phyloP scores from a whole-genome alignment of 2,797 vertebrate genomes.

The Hippopotamyrus pictus region DNA sequence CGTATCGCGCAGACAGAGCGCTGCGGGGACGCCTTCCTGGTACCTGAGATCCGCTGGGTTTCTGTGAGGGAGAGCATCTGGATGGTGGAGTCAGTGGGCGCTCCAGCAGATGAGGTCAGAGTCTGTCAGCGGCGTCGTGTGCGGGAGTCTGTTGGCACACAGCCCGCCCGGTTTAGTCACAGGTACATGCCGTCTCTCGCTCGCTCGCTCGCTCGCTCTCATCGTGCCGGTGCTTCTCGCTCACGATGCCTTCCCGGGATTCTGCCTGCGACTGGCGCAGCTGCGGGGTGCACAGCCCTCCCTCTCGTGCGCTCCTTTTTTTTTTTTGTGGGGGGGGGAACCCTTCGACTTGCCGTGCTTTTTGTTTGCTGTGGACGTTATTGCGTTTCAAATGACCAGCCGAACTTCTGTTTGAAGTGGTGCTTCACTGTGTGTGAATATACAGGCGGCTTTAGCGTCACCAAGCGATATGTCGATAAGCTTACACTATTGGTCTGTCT shows the following conservation, averaged over 20 bases:
- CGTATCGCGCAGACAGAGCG: background rate
- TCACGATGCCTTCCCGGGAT: background rate
- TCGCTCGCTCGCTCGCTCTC: too few relatives aligned
- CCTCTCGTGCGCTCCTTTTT: background rate
- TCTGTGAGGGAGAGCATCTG: background rate
- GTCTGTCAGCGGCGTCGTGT: background rate
- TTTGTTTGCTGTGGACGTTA: background rate
- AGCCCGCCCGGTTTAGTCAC: background rate
- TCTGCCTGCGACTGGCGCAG: background rate
- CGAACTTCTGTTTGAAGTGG: background rate
- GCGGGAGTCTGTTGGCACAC: background rate
- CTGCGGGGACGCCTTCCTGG: background rate
- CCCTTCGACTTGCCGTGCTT: background rate
- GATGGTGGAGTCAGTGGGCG: background rate
- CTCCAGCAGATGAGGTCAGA: background rate
- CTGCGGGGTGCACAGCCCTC: background rate
- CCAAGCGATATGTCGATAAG: background rate
- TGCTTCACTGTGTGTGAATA: background rate
- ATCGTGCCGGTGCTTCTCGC: background rate
- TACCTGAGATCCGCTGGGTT: background rate
- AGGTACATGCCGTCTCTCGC: background rate
- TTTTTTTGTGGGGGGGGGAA: background rate
- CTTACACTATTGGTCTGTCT: background rate
- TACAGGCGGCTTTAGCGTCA: background rate
- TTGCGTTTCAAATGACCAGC: background rate